Conservation (phyloP, 2,888 invertebrate genomes). For the Pseudococcus jackbeardsleyi region DNA sequence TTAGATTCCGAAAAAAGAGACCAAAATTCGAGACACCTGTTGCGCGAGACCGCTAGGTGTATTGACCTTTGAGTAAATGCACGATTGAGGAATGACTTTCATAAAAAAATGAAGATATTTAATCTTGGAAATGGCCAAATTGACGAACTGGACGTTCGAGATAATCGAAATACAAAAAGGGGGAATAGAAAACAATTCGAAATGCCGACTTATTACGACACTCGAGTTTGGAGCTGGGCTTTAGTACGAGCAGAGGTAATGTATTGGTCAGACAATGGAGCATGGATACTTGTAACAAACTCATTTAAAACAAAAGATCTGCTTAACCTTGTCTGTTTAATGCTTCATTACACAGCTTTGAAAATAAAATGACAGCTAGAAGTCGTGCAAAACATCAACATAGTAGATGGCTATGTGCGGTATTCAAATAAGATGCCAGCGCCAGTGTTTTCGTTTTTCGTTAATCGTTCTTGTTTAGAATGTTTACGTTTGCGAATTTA, state of each 20-base stretch:
- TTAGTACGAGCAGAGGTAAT: neutral
- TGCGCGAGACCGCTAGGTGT: neutral
- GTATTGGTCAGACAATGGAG: neutral
- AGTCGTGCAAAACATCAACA: slow-evolving; percentile 44
- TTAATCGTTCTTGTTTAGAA: neutral
- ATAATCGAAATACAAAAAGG: neutral
- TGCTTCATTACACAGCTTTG: slow-evolving; percentile 53
- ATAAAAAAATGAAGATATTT: too few relatives aligned
- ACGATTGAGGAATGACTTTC: too few relatives aligned
- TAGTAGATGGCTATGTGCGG: neutral
- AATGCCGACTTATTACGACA: slow-evolving; percentile 4
- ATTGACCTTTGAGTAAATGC: neutral
- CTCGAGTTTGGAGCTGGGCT: neutral
- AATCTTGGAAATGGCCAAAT: too few relatives aligned
- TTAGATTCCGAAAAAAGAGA: neutral
- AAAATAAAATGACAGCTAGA: slow-evolving; percentile 50
- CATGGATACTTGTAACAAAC: slow-evolving; percentile 24
- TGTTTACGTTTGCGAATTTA: slow-evolving; percentile 49
- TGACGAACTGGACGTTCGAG: too few relatives aligned
- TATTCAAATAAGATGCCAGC: neutral
- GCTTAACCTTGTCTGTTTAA: slow-evolving; percentile 57
- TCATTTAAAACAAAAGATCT: slow-evolving; percentile 58
- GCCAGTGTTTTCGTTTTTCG: slow-evolving; percentile 18
- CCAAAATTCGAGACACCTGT: neutral
- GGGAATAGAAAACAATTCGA: slow-evolving; percentile 3